phyloP scores from a whole-genome alignment of 1,140 invertebrate genomes.

The Grapholita molesta region DNA sequence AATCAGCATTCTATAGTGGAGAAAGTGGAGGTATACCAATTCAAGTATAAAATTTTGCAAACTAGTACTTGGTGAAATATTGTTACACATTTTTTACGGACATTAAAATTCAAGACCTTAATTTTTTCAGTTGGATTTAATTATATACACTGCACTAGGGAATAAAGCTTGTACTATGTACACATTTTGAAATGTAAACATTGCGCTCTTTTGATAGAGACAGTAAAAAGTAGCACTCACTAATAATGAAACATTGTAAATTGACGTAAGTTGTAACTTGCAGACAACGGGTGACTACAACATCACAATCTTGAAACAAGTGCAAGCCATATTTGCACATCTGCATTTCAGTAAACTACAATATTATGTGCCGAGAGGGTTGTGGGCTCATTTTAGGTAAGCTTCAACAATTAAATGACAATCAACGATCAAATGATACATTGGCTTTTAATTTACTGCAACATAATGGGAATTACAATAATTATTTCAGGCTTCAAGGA shows the following conservation, averaged over 20 bases:
- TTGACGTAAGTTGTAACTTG: conserved; percentile 27
- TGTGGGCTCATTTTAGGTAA: conserved; percentile 99
- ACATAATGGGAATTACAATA: no score
- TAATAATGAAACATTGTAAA: no score
- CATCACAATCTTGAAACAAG: conserved; percentile 96
- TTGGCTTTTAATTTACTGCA: neutral
- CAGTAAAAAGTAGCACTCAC: no score
- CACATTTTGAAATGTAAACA: no score
- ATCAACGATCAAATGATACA: conserved; percentile 1
- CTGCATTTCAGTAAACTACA: conserved; percentile 97
- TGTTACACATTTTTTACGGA: no score
- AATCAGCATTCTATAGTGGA: conserved; percentile 74
- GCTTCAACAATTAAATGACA: neutral
- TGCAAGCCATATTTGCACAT: conserved; percentile 99
- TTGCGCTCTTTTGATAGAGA: no score
- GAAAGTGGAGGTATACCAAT: conserved; percentile 54
- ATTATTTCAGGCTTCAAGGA: conserved; percentile 82
- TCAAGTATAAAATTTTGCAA: conserved; percentile 10
- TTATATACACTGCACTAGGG: no score
- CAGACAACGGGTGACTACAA: conserved; percentile 91
- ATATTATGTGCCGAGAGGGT: conserved; percentile 96
- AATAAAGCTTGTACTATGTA: no score
- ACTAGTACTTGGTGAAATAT: no score
- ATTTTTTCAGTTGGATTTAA: no score
- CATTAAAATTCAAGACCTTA: no score